Percentiles rank a stretch among this genome's conserved stretches.
Evolutionary conservation across 2,113 vertebrate species (phyloP).

Genomic region (Rhinogobius similis): DNA sequence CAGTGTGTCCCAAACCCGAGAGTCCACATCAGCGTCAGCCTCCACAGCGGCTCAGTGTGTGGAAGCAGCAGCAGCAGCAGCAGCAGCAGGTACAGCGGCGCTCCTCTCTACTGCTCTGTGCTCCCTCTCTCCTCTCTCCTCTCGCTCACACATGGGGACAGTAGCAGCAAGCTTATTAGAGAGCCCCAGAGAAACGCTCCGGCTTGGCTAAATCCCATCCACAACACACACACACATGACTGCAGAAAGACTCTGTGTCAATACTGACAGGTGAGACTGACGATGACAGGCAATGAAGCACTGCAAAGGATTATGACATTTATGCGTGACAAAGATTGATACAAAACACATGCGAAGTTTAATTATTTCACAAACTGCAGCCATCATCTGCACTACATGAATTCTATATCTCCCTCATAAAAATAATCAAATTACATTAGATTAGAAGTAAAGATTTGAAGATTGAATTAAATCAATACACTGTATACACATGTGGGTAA

Average conservation of each 20-base stretch:
- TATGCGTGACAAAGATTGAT: neutral
- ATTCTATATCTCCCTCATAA: neutral
- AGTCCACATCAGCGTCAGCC: slow-evolving; percentile 68
- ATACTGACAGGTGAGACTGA: neutral
- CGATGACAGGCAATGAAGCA: neutral
- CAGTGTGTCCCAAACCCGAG: slow-evolving; percentile 52
- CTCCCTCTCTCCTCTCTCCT: slow-evolving; percentile 32
- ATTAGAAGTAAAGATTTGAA: neutral
- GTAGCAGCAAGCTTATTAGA: slow-evolving; percentile 59
- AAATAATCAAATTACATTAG: neutral
- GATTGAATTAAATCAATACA: neutral
- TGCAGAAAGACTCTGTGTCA: neutral
- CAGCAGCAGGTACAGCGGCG: slow-evolving; percentile 66
- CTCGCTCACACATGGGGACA: slow-evolving; percentile 57
- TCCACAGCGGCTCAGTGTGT: slow-evolving; percentile 65
- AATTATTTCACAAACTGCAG: neutral
- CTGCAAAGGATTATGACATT: neutral
- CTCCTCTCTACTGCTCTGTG: slow-evolving; percentile 50
- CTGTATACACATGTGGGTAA: no score
- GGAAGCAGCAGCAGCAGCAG: slow-evolving; percentile 63
- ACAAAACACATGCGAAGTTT: neutral
- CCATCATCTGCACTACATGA: neutral
- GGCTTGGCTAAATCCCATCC: slow-evolving; percentile 31
- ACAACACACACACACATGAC: neutral
- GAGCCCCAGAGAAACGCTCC: slow-evolving; percentile 61